Conservation (phyloP, 2,113 vertebrate genomes). For the Thamnaconus septentrionalis region DNA sequence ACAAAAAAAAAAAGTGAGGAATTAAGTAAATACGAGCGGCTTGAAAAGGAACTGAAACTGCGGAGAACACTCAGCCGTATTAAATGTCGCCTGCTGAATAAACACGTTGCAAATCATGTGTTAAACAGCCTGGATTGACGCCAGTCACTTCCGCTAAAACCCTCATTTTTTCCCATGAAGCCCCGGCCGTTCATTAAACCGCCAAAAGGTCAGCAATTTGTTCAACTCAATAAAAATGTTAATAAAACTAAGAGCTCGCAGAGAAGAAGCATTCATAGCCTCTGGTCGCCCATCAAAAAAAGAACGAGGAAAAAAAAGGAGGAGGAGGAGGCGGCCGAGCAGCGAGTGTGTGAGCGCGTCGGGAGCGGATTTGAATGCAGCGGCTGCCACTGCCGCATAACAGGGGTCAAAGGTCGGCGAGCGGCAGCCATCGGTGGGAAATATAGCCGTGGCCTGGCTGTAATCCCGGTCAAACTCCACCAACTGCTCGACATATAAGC, state of each 20-base stretch:
- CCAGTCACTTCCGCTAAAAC: conserved; percentile 71
- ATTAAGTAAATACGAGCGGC: conserved; percentile 5
- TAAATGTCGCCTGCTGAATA: conserved; percentile 67
- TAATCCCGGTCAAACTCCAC: conserved; percentile 71
- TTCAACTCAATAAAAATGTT: conserved; percentile 79
- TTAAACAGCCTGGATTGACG: conserved; percentile 59
- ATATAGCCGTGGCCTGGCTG: conserved; percentile 36
- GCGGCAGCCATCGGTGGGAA: conserved; percentile 39
- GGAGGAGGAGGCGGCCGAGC: conserved; percentile 2
- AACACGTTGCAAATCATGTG: conserved; percentile 58
- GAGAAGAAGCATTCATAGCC: conserved; percentile 41
- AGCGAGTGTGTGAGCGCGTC: conserved; percentile 14
- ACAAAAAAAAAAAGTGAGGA: conserved; percentile 16
- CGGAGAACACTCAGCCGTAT: conserved; percentile 48
- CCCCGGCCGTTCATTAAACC: conserved; percentile 66
- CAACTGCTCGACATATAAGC: conserved; percentile 39
- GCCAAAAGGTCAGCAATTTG: conserved; percentile 74
- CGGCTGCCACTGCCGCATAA: conserved; percentile 17
- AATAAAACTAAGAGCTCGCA: conserved; percentile 76
- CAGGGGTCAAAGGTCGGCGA: conserved; percentile 49
- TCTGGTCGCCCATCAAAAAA: conserved; percentile 39
- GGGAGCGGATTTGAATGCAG: conserved; percentile 19
- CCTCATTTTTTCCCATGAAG: conserved; percentile 59
- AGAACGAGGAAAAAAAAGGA: no score
- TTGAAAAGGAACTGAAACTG: conserved; percentile 22